Conservation (phyloP, 2,888 invertebrate species). For the Synanthedon tipuliformis region DNA sequence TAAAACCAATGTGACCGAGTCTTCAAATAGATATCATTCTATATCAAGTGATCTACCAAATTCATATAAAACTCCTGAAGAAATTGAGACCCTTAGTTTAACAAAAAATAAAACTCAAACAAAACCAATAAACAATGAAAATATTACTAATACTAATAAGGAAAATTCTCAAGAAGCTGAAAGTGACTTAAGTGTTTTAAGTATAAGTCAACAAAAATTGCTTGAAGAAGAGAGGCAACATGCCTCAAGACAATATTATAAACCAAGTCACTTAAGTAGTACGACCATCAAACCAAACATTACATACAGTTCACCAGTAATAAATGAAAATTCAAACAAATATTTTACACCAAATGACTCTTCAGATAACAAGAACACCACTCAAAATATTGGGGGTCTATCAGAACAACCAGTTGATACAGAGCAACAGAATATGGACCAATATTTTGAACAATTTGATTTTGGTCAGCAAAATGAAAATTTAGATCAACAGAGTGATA, state of each 20-base stretch:
- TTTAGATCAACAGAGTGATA: constrained; percentile 11
- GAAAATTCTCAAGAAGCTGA: constrained; percentile 4
- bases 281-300: too few species aligned
- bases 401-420: constrained; percentile 8
- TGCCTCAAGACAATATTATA: background rate
- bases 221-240: constrained; percentile 8
- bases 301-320: too few species aligned
- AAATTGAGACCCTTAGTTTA: constrained; percentile 23
- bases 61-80: constrained; percentile 15
- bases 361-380: background rate
- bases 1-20: constrained; percentile 3
- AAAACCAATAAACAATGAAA: constrained; percentile 2
- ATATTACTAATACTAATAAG: background rate
- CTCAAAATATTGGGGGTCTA: constrained; percentile 3
- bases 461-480: constrained; percentile 16
- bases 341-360: too few species aligned
- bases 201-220: constrained; percentile 7
- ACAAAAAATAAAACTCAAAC: constrained; percentile 7
- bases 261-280: background rate
- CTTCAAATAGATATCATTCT: background rate
- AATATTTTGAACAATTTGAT: constrained; percentile 10
- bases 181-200: constrained; percentile 3
- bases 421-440: constrained; percentile 10
- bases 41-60: background rate
- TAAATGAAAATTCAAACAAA: too few species aligned